Conservation (phyloP, 1,140 invertebrate genomes). For the Mercenaria mercenaria region DNA sequence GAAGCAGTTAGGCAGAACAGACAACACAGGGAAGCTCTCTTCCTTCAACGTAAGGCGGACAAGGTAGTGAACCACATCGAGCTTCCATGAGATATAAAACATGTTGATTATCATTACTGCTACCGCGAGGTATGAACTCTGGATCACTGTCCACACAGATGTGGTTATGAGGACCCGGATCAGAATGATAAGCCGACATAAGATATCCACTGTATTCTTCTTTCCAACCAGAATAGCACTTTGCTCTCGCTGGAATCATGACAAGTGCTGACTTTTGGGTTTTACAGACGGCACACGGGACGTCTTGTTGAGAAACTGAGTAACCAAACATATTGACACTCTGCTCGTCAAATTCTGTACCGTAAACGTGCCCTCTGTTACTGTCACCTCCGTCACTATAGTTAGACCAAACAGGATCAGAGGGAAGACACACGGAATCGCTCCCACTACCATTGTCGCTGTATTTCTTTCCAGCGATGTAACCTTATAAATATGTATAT, state of each 20-base stretch:
- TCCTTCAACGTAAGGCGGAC: no score
- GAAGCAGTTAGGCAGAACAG: no score
- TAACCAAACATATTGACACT: background rate
- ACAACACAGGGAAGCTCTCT: no score
- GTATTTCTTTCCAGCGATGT: constrained; percentile 13
- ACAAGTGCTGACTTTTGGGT: background rate
- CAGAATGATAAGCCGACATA: no score
- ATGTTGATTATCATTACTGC: no score
- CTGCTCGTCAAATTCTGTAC: background rate
- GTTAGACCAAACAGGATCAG: background rate
- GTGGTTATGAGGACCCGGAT: no score
- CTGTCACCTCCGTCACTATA: background rate
- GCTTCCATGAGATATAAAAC: no score
- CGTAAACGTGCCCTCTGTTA: background rate
- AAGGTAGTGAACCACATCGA: no score
- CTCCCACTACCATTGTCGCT: background rate
- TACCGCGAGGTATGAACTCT: no score
- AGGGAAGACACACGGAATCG: background rate
- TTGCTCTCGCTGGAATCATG: constrained; percentile 67
- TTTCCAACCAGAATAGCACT: no score
- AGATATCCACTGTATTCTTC: no score
- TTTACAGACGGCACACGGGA: background rate
- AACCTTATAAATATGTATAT: background rate
- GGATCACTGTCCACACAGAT: no score
- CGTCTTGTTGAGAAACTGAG: background rate